These are phyloP conservation scores for Craniophora ligustri DNA, from an alignment of 2,888 invertebrate species.

Conservation along the genomic window DNA sequence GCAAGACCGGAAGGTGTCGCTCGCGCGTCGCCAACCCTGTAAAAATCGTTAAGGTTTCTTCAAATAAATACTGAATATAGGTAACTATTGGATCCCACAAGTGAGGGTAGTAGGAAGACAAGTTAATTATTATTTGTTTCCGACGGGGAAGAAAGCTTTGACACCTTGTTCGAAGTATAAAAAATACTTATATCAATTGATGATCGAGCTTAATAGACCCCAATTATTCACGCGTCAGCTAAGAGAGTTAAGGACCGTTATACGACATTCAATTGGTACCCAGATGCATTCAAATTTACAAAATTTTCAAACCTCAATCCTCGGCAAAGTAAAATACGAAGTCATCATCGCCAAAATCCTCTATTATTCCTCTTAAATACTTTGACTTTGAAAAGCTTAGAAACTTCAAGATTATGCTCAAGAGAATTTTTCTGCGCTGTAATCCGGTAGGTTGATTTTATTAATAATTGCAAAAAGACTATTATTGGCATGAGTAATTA, in stretches of 20 bases:
- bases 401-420: constrained; percentile 5
- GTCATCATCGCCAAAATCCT: constrained; percentile 8
- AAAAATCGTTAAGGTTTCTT: too few relatives aligned
- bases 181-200: too few relatives aligned
- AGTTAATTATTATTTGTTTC: too few relatives aligned
- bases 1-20: too few relatives aligned
- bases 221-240: too few relatives aligned
- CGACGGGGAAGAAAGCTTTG: too few relatives aligned
- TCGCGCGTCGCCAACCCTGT: too few relatives aligned
- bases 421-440: background rate
- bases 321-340: background rate
- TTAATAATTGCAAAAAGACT: background rate
- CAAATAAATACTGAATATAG: too few relatives aligned
- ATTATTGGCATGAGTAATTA: background rate
- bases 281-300: constrained; percentile 11
- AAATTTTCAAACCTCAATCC: constrained; percentile 13
- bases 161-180: too few relatives aligned
- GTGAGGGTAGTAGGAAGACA: too few relatives aligned
- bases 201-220: too few relatives aligned
- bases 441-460: background rate
- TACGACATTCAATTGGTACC: constrained; percentile 1
- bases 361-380: constrained; percentile 20
- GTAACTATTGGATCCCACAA: too few relatives aligned
- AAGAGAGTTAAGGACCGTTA: constrained; percentile 4
- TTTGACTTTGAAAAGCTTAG: constrained; percentile 8